phyloP scores from a whole-genome alignment of 2,113 vertebrate genomes.

The Pangasianodon hypophthalmus region DNA sequence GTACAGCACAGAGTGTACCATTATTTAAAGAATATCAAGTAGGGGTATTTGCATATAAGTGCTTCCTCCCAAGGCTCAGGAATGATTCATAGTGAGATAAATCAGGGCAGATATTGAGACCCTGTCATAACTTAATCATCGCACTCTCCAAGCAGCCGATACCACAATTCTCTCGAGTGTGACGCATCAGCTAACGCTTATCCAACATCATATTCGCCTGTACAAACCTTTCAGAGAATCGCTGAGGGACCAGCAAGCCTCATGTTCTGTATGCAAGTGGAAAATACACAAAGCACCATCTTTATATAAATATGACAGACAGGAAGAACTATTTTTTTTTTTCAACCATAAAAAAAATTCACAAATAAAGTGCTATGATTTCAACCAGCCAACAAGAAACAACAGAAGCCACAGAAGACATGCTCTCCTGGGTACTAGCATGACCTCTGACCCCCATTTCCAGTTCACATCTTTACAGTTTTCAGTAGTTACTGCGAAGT shows the following conservation, averaged over 20 bases:
- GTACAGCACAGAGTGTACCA: neutral
- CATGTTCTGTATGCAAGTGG: neutral
- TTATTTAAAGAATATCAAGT: conserved; percentile 16
- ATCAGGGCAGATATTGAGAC: conserved; percentile 31
- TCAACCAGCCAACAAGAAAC: neutral
- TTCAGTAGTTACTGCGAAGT: neutral
- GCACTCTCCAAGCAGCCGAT: neutral
- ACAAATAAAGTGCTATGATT: neutral
- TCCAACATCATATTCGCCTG: neutral
- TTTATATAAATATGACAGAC: neutral
- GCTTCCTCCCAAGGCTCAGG: conserved; percentile 8
- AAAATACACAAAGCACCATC: neutral
- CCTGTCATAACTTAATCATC: conserved; percentile 40
- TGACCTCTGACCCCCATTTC: neutral
- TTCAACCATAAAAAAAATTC: neutral
- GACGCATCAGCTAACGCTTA: neutral
- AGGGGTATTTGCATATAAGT: conserved; percentile 31
- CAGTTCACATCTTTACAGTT: neutral
- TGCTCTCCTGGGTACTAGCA: neutral
- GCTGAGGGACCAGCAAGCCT: neutral
- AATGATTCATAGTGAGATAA: conserved; percentile 29
- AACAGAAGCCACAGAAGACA: neutral
- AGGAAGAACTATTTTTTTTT: neutral
- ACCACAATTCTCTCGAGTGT: neutral
- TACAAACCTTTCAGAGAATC: neutral